Evolutionary conservation across 2,888 invertebrate species (phyloP), one percentile per base, ranked within the genome.

Genomic region (Lasioglossum vierecki): DNA sequence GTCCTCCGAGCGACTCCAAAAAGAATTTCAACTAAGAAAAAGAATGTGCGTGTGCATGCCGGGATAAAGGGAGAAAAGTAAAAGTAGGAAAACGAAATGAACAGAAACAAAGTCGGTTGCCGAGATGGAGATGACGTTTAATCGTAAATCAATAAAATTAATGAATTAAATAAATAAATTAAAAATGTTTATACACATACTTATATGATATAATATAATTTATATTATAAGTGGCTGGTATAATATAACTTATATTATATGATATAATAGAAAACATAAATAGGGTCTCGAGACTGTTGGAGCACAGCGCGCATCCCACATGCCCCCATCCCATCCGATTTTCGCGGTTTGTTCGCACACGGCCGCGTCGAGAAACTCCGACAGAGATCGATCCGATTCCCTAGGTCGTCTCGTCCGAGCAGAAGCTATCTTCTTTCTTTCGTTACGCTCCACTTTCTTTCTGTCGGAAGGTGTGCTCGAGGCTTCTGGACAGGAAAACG

Each of bases 111-210:
- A 88, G 78, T 72, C 79, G 74, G 39, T 91, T 92, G 91, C 92
- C 93, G 90, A 93, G 93, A 91, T 93, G 93, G 91, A 91, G 93
- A 92, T 94, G 93, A 93, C 91, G 91, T 94, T 94, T 94, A 94
- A 94, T 94, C 93, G 91, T 94, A 94, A 94, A 94, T 94, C 94
- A 94, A 94, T 94, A 94, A 94, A 94, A 94, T 94, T 94, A 94
- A 94, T 94, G 92, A 94, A 94, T 94, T 94, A 94, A 94, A 94
- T 94, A 94, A 94, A 94, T 94, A 94, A 94, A 94, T 94, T 94
- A 94, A 94, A 94, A 93, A 93, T 93, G 94, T 93, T 92, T 93
- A 94, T 93, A 93, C 93, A 94, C 92, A 93, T 92, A 92, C 90
- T 87, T 91, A 91, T 92, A 93, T 92, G 63, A 92, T 92, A 91